A percentile compares a stretch with the other conserved stretches of the same genome.
These are phyloP conservation scores for Meloidogyne floridensis DNA, from an alignment of 1,140 invertebrate genomes.

Conservation along the genomic window DNA sequence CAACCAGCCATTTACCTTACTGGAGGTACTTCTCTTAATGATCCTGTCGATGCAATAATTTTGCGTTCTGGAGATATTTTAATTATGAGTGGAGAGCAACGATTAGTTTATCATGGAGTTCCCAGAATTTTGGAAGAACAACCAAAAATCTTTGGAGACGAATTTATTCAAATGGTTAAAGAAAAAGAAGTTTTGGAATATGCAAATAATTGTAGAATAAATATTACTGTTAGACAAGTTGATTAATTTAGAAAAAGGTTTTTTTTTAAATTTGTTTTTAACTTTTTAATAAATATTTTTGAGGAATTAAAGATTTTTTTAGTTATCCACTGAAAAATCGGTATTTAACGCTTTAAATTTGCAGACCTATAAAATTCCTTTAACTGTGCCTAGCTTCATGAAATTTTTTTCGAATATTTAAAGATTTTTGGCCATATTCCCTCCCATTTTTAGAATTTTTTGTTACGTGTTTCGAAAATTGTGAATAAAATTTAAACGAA, in stretches of 20 bases:
- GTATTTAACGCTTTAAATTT: too few relatives aligned
- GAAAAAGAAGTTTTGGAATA: constrained; percentile 49
- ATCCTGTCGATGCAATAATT: constrained; percentile 57
- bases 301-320: too few relatives aligned
- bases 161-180: neutral
- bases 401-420: too few relatives aligned
- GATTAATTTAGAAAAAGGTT: constrained; percentile 24
- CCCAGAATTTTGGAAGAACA: constrained; percentile 49
- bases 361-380: too few relatives aligned
- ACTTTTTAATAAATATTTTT: too few relatives aligned
- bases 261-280: neutral
- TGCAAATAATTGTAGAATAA: constrained; percentile 56
- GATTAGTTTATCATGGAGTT: constrained; percentile 62
- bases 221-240: constrained; percentile 63
- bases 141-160: constrained; percentile 25
- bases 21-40: constrained; percentile 54
- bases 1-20: constrained; percentile 62
- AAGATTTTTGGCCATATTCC: too few relatives aligned
- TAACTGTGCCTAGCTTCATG: too few relatives aligned
- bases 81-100: constrained; percentile 57
- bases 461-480: too few relatives aligned
- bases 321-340: too few relatives aligned
- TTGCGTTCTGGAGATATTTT: constrained; percentile 60
- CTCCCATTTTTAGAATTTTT: too few relatives aligned
- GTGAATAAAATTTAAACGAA: too few relatives aligned